phyloP scores from a whole-genome alignment of 2,113 vertebrate species.

The Aegotheles bennettii region DNA sequence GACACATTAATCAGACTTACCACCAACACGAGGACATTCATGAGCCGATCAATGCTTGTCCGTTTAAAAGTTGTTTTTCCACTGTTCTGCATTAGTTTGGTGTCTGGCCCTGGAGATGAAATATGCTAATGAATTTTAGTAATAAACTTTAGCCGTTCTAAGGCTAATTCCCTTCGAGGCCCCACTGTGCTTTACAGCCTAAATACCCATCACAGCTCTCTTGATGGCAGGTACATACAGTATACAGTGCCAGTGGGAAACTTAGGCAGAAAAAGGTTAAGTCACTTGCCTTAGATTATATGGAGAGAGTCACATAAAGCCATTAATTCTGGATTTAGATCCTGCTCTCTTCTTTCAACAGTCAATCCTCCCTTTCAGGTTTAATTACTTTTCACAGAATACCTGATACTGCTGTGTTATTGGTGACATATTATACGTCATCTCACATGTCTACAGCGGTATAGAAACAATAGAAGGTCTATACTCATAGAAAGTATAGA shows the following conservation, averaged over 20 bases:
- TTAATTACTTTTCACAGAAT: not conserved
- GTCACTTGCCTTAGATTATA: not conserved
- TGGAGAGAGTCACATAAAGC: not conserved
- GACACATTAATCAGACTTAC: slow-evolving; percentile 70
- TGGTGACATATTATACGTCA: not conserved
- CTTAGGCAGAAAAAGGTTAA: not conserved
- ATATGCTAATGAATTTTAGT: not conserved
- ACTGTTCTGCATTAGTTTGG: slow-evolving; percentile 95
- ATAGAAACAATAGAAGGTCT: not conserved
- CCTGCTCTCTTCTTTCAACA: not conserved
- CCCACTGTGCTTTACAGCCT: not conserved
- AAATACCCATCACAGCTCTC: not conserved
- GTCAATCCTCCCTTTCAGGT: not conserved
- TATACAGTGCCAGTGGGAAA: not conserved
- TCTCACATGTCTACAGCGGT: not conserved
- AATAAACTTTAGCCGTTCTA: not conserved
- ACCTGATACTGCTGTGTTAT: not conserved
- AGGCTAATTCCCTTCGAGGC: not conserved
- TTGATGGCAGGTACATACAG: not conserved
- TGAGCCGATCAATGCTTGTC: slow-evolving; percentile 86
- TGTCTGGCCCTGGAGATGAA: slow-evolving; percentile 84
- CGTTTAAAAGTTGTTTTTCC: slow-evolving; percentile 88
- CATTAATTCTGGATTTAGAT: not conserved
- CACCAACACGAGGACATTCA: slow-evolving; percentile 88
- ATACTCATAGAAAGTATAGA: not conserved